Evolutionary conservation across 2,113 vertebrate genomes (phyloP).

Genomic region (Tringa solitaria): DNA sequence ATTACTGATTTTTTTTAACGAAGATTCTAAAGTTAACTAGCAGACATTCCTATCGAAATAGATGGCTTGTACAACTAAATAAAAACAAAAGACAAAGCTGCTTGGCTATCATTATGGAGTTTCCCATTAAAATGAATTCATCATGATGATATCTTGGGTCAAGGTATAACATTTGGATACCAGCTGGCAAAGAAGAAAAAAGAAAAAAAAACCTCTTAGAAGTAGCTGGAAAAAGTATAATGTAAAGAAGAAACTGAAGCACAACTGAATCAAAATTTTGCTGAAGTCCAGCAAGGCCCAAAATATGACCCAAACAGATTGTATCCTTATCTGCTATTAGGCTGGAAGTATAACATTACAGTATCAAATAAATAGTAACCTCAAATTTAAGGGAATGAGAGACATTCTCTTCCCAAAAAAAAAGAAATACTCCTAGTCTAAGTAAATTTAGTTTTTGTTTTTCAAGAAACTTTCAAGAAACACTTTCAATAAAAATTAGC

Average conservation of each 20-base stretch:
- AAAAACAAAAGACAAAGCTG: background rate
- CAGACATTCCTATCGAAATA: background rate
- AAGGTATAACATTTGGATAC: background rate
- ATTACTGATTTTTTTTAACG: background rate
- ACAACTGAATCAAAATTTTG: background rate
- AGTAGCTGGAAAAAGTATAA: background rate
- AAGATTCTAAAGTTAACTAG: background rate
- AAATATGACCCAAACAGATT: background rate
- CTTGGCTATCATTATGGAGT: background rate
- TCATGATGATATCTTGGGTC: background rate
- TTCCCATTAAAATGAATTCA: background rate
- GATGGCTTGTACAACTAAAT: background rate
- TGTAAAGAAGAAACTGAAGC: background rate
- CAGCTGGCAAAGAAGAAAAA: background rate
- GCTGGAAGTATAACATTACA: background rate
- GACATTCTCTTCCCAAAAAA: background rate
- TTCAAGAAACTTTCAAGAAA: background rate
- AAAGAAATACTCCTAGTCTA: background rate
- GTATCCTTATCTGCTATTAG: background rate
- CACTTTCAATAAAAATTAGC: background rate
- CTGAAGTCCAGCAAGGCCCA: background rate
- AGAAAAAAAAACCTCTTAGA: background rate
- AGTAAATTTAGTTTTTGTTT: background rate
- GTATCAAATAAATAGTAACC: background rate
- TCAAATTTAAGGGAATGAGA: background rate